Percentiles rank a stretch among this genome's conserved stretches.
Evolutionary conservation across 1,140 invertebrate genomes (phyloP).

Genomic region (Dreissena rostriformis): DNA sequence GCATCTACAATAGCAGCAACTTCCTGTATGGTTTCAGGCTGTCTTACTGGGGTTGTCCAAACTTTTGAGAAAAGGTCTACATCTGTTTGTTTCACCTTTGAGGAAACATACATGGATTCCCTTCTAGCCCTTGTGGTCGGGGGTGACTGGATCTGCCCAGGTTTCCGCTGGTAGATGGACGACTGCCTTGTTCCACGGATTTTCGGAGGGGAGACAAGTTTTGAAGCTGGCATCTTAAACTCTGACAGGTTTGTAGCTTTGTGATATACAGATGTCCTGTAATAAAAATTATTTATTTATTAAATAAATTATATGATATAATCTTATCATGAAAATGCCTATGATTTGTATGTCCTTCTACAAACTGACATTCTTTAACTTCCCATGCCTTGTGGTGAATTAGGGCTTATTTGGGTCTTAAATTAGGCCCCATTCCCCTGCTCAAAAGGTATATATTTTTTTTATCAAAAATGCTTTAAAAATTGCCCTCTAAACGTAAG

Average conservation of each 20-base stretch:
- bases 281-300: constrained; percentile 5
- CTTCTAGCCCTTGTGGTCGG: background rate
- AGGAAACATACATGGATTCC: constrained; percentile 46
- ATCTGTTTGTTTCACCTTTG: constrained; percentile 7
- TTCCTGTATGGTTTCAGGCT: background rate
- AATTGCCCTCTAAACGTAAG: too few species aligned
- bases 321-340: too few species aligned
- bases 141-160: constrained; percentile 10
- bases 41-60: constrained; percentile 28
- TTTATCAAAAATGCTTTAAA: too few species aligned
- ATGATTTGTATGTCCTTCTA: too few species aligned
- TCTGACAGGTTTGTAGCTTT: too few species aligned
- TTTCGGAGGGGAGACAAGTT: constrained; percentile 41
- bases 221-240: background rate
- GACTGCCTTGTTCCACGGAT: constrained; percentile 33
- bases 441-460: too few species aligned
- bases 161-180: constrained; percentile 45
- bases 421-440: too few species aligned
- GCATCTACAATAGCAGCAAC: background rate
- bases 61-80: constrained; percentile 48
- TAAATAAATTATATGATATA: background rate
- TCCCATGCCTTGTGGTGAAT: too few species aligned
- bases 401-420: too few species aligned
- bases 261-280: constrained; percentile 50
- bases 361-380: too few species aligned